A percentile compares a stretch with the other conserved stretches of the same genome.
Conservation (phyloP, 1,140 invertebrate genomes). For the Cyclargus thomasi region DNA sequence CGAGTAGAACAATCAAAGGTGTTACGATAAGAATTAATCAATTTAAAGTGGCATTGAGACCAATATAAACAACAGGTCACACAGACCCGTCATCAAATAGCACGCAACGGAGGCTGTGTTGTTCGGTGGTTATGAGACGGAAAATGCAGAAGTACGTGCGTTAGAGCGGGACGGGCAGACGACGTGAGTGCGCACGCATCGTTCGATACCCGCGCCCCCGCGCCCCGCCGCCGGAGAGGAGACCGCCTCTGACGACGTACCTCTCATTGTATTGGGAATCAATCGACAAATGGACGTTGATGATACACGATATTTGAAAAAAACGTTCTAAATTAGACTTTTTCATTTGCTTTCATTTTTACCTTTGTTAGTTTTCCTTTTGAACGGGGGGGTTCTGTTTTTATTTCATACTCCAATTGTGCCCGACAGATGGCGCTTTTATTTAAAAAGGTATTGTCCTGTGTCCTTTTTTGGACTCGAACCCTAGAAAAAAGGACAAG, state of each 20-base stretch:
- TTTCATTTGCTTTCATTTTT: constrained; percentile 14
- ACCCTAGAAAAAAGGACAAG: too few species aligned
- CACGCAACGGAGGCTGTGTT: constrained; percentile 59
- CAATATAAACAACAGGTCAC: constrained; percentile 69
- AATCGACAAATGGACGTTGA: constrained; percentile 64
- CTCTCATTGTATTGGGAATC: constrained; percentile 72
- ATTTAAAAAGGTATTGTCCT: neutral
- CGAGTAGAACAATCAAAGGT: constrained; percentile 46
- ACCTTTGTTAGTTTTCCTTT: too few species aligned
- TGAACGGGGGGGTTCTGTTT: too few species aligned
- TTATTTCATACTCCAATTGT: too few species aligned
- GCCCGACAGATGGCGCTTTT: neutral
- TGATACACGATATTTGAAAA: constrained; percentile 21
- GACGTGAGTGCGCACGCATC: constrained; percentile 61
- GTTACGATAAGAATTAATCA: constrained; percentile 64
- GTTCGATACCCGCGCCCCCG: constrained; percentile 54
- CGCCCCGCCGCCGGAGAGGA: constrained; percentile 36
- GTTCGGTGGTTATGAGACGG: constrained; percentile 34
- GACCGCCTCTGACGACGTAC: constrained; percentile 64
- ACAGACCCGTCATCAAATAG: constrained; percentile 64
- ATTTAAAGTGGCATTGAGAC: constrained; percentile 66
- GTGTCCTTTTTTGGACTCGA: too few species aligned
- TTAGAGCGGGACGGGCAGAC: constrained; percentile 45
- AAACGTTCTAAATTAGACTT: constrained; percentile 28
- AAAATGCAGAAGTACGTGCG: constrained; percentile 22